Evolutionary conservation across 2,113 vertebrate genomes (phyloP).

Genomic region (Myrmecobius fasciatus): DNA sequence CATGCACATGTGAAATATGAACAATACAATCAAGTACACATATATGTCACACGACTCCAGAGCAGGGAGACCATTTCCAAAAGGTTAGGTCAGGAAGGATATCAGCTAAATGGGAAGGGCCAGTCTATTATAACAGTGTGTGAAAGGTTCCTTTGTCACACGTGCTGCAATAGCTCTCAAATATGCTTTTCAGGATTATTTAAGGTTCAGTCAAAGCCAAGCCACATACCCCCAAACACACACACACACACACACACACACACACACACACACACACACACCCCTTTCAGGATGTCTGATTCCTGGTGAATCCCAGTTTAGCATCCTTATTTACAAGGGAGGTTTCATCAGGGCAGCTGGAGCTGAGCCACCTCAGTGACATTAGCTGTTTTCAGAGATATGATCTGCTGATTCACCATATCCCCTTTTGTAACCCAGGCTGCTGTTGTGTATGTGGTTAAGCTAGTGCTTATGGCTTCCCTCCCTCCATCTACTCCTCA

Average conservation of each 20-base stretch:
- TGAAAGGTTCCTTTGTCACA: neutral
- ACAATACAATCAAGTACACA: neutral
- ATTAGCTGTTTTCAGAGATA: neutral
- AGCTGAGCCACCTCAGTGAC: neutral
- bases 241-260: no score
- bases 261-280: no score
- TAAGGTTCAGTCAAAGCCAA: neutral
- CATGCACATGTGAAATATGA: neutral
- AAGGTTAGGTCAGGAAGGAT: neutral
- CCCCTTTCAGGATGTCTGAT: neutral
- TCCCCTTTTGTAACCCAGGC: neutral
- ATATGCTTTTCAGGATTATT: neutral
- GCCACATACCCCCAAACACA: no score
- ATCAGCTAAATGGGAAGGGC: neutral
- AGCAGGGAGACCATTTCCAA: neutral
- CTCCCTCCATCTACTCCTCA: neutral
- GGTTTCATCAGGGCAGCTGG: neutral
- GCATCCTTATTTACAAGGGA: neutral
- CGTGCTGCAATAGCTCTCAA: neutral
- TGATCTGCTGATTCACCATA: conserved; percentile 44
- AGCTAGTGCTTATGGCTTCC: conserved; percentile 9
- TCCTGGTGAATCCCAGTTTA: neutral
- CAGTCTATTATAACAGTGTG: neutral
- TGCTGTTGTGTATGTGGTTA: neutral
- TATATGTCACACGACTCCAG: neutral